Base-by-base conservation (phyloP, 2,113 vertebrate species). In the Perca flavescens region DNA sequence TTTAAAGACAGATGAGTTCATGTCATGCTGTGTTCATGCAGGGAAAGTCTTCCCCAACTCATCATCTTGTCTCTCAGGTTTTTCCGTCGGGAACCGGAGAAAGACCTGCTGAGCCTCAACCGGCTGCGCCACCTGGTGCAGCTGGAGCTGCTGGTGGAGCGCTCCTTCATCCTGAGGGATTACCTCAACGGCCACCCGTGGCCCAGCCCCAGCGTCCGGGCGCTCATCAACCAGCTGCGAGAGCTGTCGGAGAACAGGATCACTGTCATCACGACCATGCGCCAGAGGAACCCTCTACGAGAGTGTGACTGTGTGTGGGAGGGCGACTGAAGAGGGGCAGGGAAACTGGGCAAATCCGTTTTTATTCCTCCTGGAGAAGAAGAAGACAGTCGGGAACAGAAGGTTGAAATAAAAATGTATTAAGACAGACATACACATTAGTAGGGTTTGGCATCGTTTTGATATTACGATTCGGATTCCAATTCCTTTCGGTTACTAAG, bases 241-340 rank as follows among this genome's bases (percentile, higher is more conserved):
- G 60, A 86, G 62, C 64, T 93, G 63, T 90, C 91, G 0, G 66
- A 85, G 64, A 92, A 93, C 84, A 22, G 88, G 31, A 86, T 93
- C 80, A 73, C 56, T 0, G 87, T 93, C 40, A 81, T 88, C 83
- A 93, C 92, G 0, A 74, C 62, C 0, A 87, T 89, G 88, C 84
- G 89, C 5, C 89, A 84, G 68, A 87, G 88, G 3, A 84, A 87
- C 76, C 73, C 78, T 1, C 70, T 93, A 0, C 28, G 85, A 1
- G 91, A 93, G 43, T 93, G 92, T 16, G 90, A 92, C 91, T 93
- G 92, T 22, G 43, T 92, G 49, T 92, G 90, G 85, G 91, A 92
- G 73, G 91, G 86, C 0, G 83, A 92, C 80, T 89, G 88, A 90
- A 1, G 12, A 10, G 0, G 6, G 5, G 8, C n/a, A 1, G 1